phyloP scores from a whole-genome alignment of 2,888 invertebrate genomes.

The Platycheirus rosarum region DNA sequence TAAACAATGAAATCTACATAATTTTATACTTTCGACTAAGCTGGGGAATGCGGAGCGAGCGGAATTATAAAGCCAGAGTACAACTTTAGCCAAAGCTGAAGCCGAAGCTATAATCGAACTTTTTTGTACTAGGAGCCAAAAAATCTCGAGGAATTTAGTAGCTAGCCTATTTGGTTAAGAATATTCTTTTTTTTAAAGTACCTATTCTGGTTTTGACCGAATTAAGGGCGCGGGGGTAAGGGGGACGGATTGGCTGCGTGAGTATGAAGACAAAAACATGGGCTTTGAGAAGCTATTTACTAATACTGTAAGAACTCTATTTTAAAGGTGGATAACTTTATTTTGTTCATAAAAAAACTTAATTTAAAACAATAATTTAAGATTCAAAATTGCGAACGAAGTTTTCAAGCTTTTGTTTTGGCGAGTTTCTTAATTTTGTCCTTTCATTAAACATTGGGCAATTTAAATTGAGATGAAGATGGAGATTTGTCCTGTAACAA shows the following conservation, averaged over 20 bases:
- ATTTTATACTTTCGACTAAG: conserved; percentile 75
- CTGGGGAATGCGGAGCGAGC: conserved; percentile 75
- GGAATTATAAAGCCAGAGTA: conserved; percentile 55
- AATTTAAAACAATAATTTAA: too few species aligned
- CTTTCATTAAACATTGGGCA: too few species aligned
- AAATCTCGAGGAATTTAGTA: conserved; percentile 80
- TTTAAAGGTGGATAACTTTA: too few species aligned
- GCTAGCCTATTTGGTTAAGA: conserved; percentile 76
- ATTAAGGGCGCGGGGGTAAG: conserved; percentile 31
- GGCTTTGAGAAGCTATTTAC: conserved; percentile 56
- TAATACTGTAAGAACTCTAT: too few species aligned
- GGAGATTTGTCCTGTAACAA: too few species aligned
- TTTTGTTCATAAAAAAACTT: too few species aligned
- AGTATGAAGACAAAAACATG: neutral
- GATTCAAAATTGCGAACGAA: too few species aligned
- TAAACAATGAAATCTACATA: conserved; percentile 69
- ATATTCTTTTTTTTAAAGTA: conserved; percentile 14
- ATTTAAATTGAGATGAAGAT: too few species aligned
- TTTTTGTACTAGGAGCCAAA: conserved; percentile 82
- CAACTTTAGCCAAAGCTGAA: conserved; percentile 79
- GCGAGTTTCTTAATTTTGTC: too few species aligned
- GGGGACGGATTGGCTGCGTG: too few species aligned
- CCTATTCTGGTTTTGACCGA: neutral
- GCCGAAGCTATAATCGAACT: conserved; percentile 80
- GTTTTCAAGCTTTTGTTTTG: too few species aligned